Percentiles rank a stretch among this genome's conserved stretches.
phyloP scores from a whole-genome alignment of 2,113 vertebrate species.

The Catharus bicknelli region DNA sequence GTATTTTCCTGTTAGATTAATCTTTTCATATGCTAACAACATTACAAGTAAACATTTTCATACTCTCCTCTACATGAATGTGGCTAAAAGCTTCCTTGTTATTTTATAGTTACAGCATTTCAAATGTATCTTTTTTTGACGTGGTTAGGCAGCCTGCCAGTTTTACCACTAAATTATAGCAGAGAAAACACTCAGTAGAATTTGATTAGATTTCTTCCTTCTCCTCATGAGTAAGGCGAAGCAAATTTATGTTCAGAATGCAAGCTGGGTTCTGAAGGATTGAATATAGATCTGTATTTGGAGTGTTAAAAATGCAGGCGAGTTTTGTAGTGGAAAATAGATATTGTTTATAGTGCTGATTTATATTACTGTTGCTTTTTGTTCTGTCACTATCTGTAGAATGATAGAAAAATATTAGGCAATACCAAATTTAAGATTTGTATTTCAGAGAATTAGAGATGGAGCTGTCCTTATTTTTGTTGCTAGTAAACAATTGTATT shows the following conservation, averaged over 20 bases:
- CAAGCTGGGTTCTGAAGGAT: slow-evolving; percentile 26
- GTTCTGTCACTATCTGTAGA: background rate
- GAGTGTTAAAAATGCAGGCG: slow-evolving; percentile 18
- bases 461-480: background rate
- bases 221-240: slow-evolving; percentile 6
- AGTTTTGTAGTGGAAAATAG: slow-evolving; percentile 28
- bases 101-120: slow-evolving; percentile 72
- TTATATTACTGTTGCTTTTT: background rate
- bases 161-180: slow-evolving; percentile 71
- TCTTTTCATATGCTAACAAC: slow-evolving; percentile 79
- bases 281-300: slow-evolving; percentile 11
- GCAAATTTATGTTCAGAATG: slow-evolving; percentile 45
- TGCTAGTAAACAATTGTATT: background rate
- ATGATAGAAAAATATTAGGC: background rate
- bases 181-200: slow-evolving; percentile 67
- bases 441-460: background rate
- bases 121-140: slow-evolving; percentile 60
- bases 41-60: slow-evolving; percentile 77
- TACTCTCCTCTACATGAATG: slow-evolving; percentile 71
- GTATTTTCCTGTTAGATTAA: slow-evolving; percentile 79
- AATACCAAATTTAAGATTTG: background rate
- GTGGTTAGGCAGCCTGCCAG: slow-evolving; percentile 62
- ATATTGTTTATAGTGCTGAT: slow-evolving; percentile 10
- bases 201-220: slow-evolving; percentile 62
- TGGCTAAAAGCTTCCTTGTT: slow-evolving; percentile 72